These are phyloP conservation scores for Bombus soroeensis DNA, from an alignment of 1,140 invertebrate genomes.

Conservation along the genomic window DNA sequence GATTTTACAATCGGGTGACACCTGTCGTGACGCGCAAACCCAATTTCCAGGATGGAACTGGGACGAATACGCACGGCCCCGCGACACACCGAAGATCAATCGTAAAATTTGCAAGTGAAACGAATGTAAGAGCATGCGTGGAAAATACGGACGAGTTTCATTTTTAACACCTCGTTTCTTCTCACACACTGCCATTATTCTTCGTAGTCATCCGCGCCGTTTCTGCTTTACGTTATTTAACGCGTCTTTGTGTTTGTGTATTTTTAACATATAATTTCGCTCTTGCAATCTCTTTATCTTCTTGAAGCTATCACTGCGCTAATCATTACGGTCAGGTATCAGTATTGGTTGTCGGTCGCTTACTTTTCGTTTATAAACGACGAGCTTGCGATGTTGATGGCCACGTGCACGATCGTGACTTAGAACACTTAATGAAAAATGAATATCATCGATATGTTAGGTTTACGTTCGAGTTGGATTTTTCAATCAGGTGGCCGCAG, in stretches of 20 bases:
- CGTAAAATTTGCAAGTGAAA: constrained; percentile 50
- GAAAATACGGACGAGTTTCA: constrained; percentile 26
- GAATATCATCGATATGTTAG: too few species aligned
- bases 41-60: background rate
- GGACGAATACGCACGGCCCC: background rate
- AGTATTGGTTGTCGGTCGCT: too few species aligned
- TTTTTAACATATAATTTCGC: too few species aligned
- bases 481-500: too few species aligned
- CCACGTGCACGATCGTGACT: too few species aligned
- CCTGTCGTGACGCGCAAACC: constrained; percentile 24
- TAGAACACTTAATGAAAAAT: too few species aligned
- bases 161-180: constrained; percentile 23
- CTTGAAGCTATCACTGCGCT: background rate
- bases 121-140: constrained; percentile 42
- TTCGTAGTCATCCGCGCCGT: background rate
- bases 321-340: background rate
- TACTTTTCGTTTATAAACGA: too few species aligned
- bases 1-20: constrained; percentile 13
- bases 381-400: too few species aligned
- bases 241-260: background rate
- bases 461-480: too few species aligned
- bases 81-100: constrained; percentile 24
- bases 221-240: constrained; percentile 1
- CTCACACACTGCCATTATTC: too few species aligned
- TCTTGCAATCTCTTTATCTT: background rate